phyloP scores from a whole-genome alignment of 2,888 invertebrate species.

The Apamea anceps region DNA sequence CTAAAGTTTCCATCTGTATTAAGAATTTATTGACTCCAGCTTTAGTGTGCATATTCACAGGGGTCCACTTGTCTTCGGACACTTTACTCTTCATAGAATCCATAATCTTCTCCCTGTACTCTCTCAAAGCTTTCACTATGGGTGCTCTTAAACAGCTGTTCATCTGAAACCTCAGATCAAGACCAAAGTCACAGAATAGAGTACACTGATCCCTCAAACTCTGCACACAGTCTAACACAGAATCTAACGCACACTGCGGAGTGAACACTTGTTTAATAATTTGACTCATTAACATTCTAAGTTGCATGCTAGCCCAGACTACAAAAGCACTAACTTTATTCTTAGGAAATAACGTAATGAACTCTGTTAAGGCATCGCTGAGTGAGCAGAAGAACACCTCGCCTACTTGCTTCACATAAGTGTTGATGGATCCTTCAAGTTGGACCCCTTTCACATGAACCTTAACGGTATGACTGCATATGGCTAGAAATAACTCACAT shows the following conservation, averaged over 20 bases:
- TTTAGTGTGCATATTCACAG: conserved; percentile 94
- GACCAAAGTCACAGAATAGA: conserved; percentile 92
- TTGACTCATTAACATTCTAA: conserved; percentile 94
- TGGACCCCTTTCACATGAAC: conserved; percentile 95
- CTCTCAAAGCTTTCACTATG: conserved; percentile 93
- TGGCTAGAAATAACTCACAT: conserved; percentile 94
- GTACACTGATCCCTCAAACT: conserved; percentile 94
- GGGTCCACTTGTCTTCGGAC: conserved; percentile 96
- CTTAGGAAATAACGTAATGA: conserved; percentile 94
- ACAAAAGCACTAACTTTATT: conserved; percentile 92
- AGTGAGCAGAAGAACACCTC: conserved; percentile 96
- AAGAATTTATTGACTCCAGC: conserved; percentile 92
- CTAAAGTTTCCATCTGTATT: conserved; percentile 92
- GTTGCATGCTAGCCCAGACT: conserved; percentile 97
- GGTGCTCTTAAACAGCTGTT: conserved; percentile 95
- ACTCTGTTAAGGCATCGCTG: conserved; percentile 92
- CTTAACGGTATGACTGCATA: conserved; percentile 95
- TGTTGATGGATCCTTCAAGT: conserved; percentile 94
- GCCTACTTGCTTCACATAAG: conserved; percentile 95
- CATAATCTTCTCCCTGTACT: conserved; percentile 94
- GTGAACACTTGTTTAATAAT: conserved; percentile 97
- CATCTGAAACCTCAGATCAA: conserved; percentile 97
- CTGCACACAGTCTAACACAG: conserved; percentile 96
- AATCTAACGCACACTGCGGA: conserved; percentile 95
- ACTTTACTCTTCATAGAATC: conserved; percentile 95